A percentile compares a stretch with the other conserved stretches of the same genome.
Conservation (phyloP, 2,113 vertebrate species). For the Tychaedon coryphoeus region DNA sequence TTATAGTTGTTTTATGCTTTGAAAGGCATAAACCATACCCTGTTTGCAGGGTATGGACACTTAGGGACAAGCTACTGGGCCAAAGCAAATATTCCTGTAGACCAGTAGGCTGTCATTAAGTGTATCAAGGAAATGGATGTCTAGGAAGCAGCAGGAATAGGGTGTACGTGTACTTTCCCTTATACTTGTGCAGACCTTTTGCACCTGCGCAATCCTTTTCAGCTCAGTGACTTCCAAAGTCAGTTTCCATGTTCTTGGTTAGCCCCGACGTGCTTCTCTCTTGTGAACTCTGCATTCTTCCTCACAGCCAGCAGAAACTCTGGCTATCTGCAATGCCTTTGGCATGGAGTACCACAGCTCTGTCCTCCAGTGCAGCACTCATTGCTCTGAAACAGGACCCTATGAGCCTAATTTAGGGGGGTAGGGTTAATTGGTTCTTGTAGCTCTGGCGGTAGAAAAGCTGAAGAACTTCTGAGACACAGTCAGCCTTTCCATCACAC, state of each 20-base stretch:
- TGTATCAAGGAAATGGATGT: neutral
- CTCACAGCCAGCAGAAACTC: neutral
- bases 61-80: neutral
- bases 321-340: neutral
- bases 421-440: neutral
- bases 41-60: neutral
- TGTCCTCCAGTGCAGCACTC: neutral
- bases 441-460: neutral
- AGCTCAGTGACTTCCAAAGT: neutral
- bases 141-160: neutral
- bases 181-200: neutral
- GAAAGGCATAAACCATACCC: neutral
- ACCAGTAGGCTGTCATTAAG: neutral
- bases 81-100: neutral
- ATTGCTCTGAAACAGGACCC: neutral
- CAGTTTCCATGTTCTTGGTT: neutral
- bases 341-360: neutral
- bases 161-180: neutral
- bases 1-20: neutral
- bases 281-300: neutral
- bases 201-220: neutral
- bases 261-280: neutral
- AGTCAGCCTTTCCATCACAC: neutral
- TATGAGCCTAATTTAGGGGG: accelerated
- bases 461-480: neutral